Percentiles rank a stretch among this genome's conserved stretches.
These are phyloP conservation scores for Danio rerio DNA, from an alignment of 2,113 vertebrate species.

Conservation along the genomic window DNA sequence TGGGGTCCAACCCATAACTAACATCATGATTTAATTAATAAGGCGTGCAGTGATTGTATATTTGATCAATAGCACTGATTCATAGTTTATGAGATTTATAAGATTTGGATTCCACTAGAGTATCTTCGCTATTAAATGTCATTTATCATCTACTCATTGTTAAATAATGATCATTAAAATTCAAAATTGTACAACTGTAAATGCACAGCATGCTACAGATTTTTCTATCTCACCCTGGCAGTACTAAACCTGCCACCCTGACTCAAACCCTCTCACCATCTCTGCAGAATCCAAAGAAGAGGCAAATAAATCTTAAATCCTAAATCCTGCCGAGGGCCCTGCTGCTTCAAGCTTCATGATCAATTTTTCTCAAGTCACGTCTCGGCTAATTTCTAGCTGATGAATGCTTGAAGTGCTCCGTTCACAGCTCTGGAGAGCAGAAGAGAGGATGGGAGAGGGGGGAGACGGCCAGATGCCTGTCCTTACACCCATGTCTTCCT, in stretches of 20 bases:
- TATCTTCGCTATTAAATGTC: no score
- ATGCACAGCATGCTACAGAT: neutral
- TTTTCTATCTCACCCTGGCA: neutral
- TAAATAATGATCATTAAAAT: neutral
- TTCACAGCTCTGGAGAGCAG: slow-evolving; percentile 45
- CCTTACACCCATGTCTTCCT: slow-evolving; percentile 52
- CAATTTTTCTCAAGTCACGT: slow-evolving; percentile 32
- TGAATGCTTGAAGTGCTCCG: slow-evolving; percentile 48
- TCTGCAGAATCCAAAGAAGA: neutral
- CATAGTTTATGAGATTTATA: no score
- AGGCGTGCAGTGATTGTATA: no score
- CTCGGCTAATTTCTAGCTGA: slow-evolving; percentile 28
- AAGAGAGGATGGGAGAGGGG: slow-evolving; percentile 47
- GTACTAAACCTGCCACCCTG: neutral
- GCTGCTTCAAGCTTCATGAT: slow-evolving; percentile 18
- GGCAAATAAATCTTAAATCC: neutral
- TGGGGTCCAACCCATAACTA: no score
- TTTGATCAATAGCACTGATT: no score
- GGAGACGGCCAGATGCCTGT: slow-evolving; percentile 40
- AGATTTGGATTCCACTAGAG: no score
- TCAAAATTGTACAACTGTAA: neutral
- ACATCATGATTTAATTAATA: no score
- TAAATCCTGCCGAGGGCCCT: neutral
- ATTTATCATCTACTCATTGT: no score
- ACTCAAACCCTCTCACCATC: neutral